Conservation (phyloP, 2,113 vertebrate genomes). For the Meriones unguiculatus region DNA sequence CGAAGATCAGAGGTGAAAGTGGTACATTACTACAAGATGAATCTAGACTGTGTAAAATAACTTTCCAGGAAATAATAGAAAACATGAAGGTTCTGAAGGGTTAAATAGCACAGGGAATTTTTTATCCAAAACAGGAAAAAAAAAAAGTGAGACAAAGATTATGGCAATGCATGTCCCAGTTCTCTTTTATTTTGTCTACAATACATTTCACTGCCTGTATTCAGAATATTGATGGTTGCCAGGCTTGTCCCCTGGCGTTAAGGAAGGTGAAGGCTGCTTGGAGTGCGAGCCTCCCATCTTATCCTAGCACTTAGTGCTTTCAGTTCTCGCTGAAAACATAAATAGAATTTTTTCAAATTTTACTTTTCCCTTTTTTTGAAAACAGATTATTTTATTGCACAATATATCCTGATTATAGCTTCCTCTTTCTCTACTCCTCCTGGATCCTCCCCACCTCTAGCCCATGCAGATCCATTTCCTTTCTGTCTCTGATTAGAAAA, state of each 20-base stretch:
- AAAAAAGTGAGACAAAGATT: background rate
- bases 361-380: background rate
- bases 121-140: background rate
- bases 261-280: background rate
- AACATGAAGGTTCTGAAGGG: background rate
- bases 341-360: background rate
- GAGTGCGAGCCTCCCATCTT: background rate
- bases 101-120: background rate
- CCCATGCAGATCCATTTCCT: background rate
- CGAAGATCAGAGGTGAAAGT: background rate
- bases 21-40: slow-evolving; percentile 31
- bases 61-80: background rate
- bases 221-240: background rate
- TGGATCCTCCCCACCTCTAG: background rate
- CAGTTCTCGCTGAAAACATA: background rate
- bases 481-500: background rate
- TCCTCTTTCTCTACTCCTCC: background rate
- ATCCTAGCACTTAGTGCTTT: slow-evolving; percentile 28
- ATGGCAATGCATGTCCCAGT: background rate
- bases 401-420: background rate
- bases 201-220: background rate
- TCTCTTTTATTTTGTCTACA: background rate
- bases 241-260: background rate
- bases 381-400: background rate
- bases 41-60: slow-evolving; percentile 6